Evolutionary conservation across 2,113 vertebrate species (phyloP).

Genomic region (Orthonyx spaldingii): DNA sequence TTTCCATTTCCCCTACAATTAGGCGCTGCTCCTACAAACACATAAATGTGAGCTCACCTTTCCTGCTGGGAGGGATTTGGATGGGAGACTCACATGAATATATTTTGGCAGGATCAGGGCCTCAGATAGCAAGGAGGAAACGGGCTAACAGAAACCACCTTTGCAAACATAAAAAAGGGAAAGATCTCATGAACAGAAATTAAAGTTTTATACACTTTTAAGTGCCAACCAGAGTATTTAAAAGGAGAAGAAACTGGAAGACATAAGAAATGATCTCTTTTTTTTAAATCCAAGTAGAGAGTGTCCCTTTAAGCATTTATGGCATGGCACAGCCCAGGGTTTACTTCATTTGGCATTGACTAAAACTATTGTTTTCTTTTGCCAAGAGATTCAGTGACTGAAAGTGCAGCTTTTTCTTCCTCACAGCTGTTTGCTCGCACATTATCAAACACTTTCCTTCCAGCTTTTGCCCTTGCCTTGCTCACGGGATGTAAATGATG

Average conservation of each 20-base stretch:
- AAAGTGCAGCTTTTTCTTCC: background rate
- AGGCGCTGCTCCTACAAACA: background rate
- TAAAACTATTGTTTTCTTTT: background rate
- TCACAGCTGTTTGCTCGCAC: background rate
- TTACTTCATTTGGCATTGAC: background rate
- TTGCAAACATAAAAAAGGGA: conserved; percentile 15
- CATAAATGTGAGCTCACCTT: conserved; percentile 27
- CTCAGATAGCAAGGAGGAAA: conserved; percentile 21
- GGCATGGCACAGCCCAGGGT: background rate
- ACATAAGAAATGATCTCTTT: background rate
- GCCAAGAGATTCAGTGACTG: background rate
- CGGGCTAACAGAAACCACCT: conserved; percentile 31
- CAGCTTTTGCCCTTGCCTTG: background rate
- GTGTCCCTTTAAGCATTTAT: background rate
- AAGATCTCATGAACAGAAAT: background rate
- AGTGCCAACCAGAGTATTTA: background rate
- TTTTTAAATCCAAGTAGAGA: background rate
- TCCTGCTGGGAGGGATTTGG: conserved; percentile 3
- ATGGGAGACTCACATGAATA: background rate
- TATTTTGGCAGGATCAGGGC: conserved; percentile 8
- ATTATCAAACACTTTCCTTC: background rate
- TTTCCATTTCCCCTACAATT: conserved; percentile 27
- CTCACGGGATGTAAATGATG: background rate
- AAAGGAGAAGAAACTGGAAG: background rate
- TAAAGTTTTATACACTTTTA: background rate